Conservation (phyloP, 2,797 vertebrate genomes). For the Epinephelus awoara region DNA sequence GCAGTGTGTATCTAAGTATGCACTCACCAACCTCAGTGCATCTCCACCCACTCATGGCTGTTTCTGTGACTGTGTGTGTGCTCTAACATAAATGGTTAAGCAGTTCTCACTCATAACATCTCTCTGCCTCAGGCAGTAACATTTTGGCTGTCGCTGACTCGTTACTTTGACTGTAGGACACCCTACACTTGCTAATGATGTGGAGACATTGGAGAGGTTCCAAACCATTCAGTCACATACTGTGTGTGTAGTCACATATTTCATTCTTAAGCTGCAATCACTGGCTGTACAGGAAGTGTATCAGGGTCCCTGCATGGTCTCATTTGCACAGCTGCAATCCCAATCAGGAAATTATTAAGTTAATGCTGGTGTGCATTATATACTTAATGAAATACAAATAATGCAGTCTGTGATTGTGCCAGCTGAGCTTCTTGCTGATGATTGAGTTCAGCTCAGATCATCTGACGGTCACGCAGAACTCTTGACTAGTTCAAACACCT, state of each 20-base stretch:
- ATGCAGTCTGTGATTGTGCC: not conserved
- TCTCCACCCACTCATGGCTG: conserved; percentile 55
- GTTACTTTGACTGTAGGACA: conserved; percentile 16
- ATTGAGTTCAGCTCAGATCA: not conserved
- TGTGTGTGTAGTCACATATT: conserved; percentile 21
- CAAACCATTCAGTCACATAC: conserved; percentile 14
- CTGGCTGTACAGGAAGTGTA: conserved; percentile 19
- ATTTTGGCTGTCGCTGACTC: conserved; percentile 34
- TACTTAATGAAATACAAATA: not conserved
- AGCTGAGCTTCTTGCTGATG: not conserved
- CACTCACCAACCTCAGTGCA: conserved; percentile 41
- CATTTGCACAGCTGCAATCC: not conserved
- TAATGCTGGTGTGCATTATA: not conserved
- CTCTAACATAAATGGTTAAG: conserved; percentile 19
- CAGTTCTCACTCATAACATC: conserved; percentile 32
- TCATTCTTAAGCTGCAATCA: conserved; percentile 21
- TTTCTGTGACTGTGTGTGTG: conserved; percentile 50
- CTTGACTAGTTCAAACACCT: not conserved
- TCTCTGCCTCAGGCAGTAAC: conserved; percentile 25
- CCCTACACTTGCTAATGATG: not conserved
- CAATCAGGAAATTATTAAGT: not conserved
- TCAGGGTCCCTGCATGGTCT: conserved; percentile 38
- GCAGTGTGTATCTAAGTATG: conserved; percentile 49
- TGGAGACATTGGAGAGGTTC: conserved; percentile 4
- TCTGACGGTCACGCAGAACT: not conserved